phyloP scores from a whole-genome alignment of 2,888 invertebrate species.

The Entomobrya proxima region DNA sequence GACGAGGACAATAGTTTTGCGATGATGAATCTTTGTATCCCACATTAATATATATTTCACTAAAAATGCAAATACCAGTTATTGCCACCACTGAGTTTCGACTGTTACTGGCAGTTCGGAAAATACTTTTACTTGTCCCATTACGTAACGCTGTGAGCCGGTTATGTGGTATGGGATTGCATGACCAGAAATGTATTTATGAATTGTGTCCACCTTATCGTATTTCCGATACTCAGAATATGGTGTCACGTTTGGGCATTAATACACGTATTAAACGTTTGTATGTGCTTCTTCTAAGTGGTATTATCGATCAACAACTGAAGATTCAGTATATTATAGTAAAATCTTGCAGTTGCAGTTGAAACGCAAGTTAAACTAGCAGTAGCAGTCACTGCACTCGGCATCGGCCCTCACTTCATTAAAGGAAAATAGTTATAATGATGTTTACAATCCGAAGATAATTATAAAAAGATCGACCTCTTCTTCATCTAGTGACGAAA shows the following conservation, averaged over 20 bases:
- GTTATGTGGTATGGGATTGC: no score
- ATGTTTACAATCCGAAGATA: no score
- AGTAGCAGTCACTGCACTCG: no score
- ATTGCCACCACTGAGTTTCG: slow-evolving; percentile 16
- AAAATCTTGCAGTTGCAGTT: no score
- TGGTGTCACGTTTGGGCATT: neutral
- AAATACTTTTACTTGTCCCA: neutral
- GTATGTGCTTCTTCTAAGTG: neutral
- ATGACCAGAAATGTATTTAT: no score
- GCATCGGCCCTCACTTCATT: no score
- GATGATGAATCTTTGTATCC: neutral
- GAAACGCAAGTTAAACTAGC: no score
- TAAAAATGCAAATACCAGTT: slow-evolving; percentile 10
- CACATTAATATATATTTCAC: slow-evolving; percentile 9
- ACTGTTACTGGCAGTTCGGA: slow-evolving; percentile 19
- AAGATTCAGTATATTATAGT: neutral
- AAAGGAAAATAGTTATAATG: no score
- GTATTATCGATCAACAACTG: neutral
- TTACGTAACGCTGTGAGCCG: slow-evolving; percentile 3
- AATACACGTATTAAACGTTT: neutral
- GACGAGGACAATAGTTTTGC: neutral
- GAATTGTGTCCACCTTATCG: no score
- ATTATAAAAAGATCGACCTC: no score
- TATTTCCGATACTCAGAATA: neutral
- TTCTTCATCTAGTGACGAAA: neutral